Evolutionary conservation across 2,113 vertebrate genomes (phyloP).

Genomic region (Pseudorhombus dupliciocellatus): DNA sequence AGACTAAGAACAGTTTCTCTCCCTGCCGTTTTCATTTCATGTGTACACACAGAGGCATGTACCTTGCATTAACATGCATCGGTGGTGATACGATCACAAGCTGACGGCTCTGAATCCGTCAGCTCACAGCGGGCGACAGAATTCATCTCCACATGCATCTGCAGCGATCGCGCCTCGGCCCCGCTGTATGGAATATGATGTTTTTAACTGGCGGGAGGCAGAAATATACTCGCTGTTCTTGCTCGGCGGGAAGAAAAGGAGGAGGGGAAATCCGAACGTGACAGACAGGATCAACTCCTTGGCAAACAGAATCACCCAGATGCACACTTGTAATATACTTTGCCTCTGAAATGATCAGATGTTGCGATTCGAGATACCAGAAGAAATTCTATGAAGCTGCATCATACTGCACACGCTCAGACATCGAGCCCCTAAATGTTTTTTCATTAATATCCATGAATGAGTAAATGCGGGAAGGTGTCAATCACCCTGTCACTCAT

Average conservation of each 20-base stretch:
- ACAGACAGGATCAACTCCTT: background rate
- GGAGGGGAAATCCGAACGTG: background rate
- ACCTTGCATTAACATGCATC: background rate
- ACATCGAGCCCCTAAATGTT: no score
- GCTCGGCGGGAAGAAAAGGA: background rate
- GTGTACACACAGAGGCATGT: background rate
- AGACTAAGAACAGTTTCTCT: slow-evolving; percentile 13
- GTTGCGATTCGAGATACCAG: background rate
- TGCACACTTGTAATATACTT: background rate
- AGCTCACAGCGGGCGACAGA: background rate
- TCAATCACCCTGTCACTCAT: no score
- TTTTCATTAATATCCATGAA: no score
- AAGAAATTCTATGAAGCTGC: no score
- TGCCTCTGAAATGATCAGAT: background rate
- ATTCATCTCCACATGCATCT: background rate
- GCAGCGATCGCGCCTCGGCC: background rate
- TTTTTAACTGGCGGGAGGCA: background rate
- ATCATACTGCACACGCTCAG: no score
- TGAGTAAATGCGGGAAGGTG: no score
- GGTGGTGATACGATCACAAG: background rate
- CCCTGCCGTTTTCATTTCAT: slow-evolving; percentile 4
- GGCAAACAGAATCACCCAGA: background rate
- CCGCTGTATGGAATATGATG: background rate
- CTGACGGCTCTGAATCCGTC: background rate
- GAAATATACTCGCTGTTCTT: background rate